phyloP scores from a whole-genome alignment of 2,888 invertebrate species.

The Lordiphosa fenestrarum region DNA sequence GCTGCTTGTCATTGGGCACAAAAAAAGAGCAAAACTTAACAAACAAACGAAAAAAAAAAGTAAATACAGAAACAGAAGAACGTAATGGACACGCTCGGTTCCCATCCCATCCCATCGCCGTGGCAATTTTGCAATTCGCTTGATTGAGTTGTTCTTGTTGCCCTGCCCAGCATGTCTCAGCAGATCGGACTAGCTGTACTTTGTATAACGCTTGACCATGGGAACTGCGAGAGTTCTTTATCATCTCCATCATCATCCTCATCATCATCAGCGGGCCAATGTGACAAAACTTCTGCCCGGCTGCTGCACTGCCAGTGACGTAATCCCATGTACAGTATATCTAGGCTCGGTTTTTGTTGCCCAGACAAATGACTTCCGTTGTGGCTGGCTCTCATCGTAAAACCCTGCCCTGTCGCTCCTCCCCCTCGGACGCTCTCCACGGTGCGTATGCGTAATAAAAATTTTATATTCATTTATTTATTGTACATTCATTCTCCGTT shows the following conservation, averaged over 20 bases:
- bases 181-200: conserved; percentile 65
- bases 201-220: conserved; percentile 61
- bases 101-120: conserved; percentile 45
- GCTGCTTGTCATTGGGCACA: conserved; percentile 38
- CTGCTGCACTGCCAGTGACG: conserved; percentile 31
- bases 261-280: conserved; percentile 35
- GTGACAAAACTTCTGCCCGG: conserved; percentile 32
- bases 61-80: conserved; percentile 17
- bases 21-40: conserved; percentile 8
- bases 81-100: conserved; percentile 58
- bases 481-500: conserved; percentile 14
- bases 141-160: conserved; percentile 70
- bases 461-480: conserved; percentile 14
- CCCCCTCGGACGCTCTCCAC: conserved; percentile 6
- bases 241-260: conserved; percentile 17
- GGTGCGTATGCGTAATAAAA: conserved; percentile 43
- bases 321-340: conserved; percentile 40
- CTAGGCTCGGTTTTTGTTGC: conserved; percentile 25
- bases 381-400: conserved; percentile 52
- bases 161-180: conserved; percentile 44
- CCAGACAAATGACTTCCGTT: conserved; percentile 72
- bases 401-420: conserved; percentile 19
- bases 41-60: neutral
- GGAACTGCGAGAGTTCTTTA: conserved; percentile 43
- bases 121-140: conserved; percentile 51